Percentiles rank a stretch among this genome's conserved stretches.
Evolutionary conservation across 2,888 invertebrate species (phyloP).

Genomic region (Heliconius aoede): DNA sequence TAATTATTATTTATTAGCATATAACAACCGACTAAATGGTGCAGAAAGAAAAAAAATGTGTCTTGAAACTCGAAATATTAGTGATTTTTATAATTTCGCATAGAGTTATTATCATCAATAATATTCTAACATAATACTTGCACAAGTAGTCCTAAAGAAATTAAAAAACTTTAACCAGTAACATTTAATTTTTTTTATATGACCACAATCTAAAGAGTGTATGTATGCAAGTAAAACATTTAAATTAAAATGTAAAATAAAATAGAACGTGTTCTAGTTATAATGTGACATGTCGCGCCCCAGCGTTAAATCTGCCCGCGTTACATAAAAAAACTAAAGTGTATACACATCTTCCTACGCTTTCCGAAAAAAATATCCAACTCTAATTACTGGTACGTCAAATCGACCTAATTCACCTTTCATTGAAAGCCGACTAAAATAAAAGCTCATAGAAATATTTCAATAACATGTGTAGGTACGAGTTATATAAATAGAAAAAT

Average conservation of each 20-base stretch:
- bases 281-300: background rate
- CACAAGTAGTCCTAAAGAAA: no score
- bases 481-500: no score
- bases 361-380: conserved; percentile 20
- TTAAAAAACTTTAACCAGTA: background rate
- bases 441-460: conserved; percentile 26
- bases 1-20: no score
- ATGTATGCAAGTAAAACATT: background rate
- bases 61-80: no score
- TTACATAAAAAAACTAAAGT: background rate
- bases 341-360: background rate
- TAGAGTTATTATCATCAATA: no score
- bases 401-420: conserved; percentile 25
- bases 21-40: no score
- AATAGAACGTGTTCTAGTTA: conserved; percentile 8
- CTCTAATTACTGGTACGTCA: conserved; percentile 16
- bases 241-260: background rate
- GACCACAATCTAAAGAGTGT: background rate
- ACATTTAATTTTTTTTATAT: background rate
- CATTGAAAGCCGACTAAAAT: conserved; percentile 25
- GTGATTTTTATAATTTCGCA: no score
- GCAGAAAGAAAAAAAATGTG: no score
- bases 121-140: no score
- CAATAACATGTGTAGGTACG: no score
- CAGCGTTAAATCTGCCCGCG: background rate